Evolutionary conservation across 2,888 invertebrate genomes (phyloP).

Genomic region (Psylliodes chrysocephalus): DNA sequence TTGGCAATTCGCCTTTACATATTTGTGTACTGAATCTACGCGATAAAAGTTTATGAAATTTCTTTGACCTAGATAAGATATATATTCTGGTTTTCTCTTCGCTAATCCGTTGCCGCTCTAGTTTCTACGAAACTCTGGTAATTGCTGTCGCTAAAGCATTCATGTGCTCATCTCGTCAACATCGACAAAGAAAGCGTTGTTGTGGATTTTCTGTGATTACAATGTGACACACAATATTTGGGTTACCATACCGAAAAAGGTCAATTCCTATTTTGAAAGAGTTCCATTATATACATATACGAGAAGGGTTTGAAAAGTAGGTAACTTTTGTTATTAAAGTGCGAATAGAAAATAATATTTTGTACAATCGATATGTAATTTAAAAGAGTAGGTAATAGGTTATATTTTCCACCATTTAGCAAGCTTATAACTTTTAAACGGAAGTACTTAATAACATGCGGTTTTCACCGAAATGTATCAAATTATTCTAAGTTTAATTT

Average conservation of each 20-base stretch:
- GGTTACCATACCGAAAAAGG: not conserved
- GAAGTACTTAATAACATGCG: no score
- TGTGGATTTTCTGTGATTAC: not conserved
- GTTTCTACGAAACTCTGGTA: conserved; percentile 3
- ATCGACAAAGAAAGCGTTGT: not conserved
- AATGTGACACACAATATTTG: not conserved
- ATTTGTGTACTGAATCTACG: not conserved
- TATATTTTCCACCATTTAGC: no score
- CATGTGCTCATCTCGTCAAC: conserved; percentile 3
- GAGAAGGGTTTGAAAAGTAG: no score
- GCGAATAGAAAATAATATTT: no score
- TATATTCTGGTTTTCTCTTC: not conserved
- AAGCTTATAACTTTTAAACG: no score
- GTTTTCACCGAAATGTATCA: no score
- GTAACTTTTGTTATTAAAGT: no score
- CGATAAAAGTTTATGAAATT: not conserved
- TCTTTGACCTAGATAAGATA: conserved; percentile 1
- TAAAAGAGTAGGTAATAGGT: no score
- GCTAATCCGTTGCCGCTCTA: not conserved
- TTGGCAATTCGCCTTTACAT: not conserved
- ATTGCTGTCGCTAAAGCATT: not conserved
- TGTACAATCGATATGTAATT: no score
- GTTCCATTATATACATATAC: no score
- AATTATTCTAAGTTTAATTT: no score
- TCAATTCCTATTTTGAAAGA: no score